Percentiles rank a stretch among this genome's conserved stretches.
Evolutionary conservation across 2,888 invertebrate species (phyloP).

Genomic region (Epistrophe eligans): DNA sequence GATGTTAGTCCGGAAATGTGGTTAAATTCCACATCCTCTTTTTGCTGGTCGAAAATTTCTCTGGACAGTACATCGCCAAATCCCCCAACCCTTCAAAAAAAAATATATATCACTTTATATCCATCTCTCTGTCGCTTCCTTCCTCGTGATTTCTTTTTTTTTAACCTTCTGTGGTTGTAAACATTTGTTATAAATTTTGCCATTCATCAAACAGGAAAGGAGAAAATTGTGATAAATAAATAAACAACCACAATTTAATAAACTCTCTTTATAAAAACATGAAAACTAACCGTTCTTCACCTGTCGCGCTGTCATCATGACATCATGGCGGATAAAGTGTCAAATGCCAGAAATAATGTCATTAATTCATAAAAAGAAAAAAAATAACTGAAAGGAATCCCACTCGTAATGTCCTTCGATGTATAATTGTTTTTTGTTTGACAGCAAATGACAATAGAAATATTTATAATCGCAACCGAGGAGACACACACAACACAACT

Average conservation of each 20-base stretch:
- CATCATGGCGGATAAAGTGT: slow-evolving; percentile 35
- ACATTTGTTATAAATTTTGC: slow-evolving; percentile 50
- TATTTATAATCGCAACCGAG: slow-evolving; percentile 23
- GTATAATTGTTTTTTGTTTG: slow-evolving; percentile 61
- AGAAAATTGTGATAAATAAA: not conserved
- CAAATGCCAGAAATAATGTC: slow-evolving; percentile 47
- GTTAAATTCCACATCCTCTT: slow-evolving; percentile 69
- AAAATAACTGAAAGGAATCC: not conserved
- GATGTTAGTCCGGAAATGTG: slow-evolving; percentile 66
- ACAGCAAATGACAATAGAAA: slow-evolving; percentile 52
- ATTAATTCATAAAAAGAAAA: slow-evolving; percentile 36
- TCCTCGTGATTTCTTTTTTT: not conserved
- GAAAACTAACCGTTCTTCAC: slow-evolving; percentile 23
- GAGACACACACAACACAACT: not conserved
- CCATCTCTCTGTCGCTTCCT: not conserved
- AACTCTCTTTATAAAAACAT: not conserved
- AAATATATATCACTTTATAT: not conserved
- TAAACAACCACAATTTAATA: slow-evolving; percentile 53
- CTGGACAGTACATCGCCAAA: not conserved
- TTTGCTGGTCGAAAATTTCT: slow-evolving; percentile 14
- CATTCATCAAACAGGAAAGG: slow-evolving; percentile 22
- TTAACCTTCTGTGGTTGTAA: not conserved
- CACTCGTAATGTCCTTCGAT: slow-evolving; percentile 45
- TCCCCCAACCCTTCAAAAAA: too few species aligned
- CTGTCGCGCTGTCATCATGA: slow-evolving; percentile 35